Percentiles rank a stretch among this genome's conserved stretches.
phyloP scores from a whole-genome alignment of 2,888 invertebrate species.

The Schizotus pectinicornis region DNA sequence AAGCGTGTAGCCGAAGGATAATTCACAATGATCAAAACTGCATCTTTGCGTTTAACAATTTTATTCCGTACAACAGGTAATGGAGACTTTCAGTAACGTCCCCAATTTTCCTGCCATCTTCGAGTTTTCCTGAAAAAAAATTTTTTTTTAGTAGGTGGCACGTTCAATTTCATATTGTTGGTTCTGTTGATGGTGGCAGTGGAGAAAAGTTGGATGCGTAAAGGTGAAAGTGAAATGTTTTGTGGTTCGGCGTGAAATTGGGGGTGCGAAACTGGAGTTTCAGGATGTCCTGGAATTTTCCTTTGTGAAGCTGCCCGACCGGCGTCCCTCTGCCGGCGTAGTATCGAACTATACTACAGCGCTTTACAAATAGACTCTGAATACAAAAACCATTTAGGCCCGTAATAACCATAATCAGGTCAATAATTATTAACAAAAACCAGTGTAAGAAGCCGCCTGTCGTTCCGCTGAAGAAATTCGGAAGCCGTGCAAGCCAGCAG shows the following conservation, averaged over 20 bases:
- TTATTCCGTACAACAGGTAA: too few species aligned
- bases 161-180: too few species aligned
- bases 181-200: too few species aligned
- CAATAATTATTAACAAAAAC: conserved; percentile 30
- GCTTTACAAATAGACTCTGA: conserved; percentile 47
- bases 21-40: conserved; percentile 41
- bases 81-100: too few species aligned
- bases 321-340: conserved; percentile 47
- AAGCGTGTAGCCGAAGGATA: conserved; percentile 39
- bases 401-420: conserved; percentile 35
- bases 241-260: not conserved
- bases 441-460: conserved; percentile 18
- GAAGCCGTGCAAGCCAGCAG: conserved; percentile 6
- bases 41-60: not conserved
- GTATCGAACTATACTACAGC: conserved; percentile 47
- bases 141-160: too few species aligned
- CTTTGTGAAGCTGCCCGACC: conserved; percentile 43
- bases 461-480: conserved; percentile 11
- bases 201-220: too few species aligned
- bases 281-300: conserved; percentile 33
- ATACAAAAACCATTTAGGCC: conserved; percentile 38
- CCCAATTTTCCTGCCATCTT: not conserved
- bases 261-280: conserved; percentile 2
- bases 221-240: not conserved
- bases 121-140: too few species aligned